Conservation (phyloP, 2,888 invertebrate genomes). For the Chydorus sphaericus region DNA sequence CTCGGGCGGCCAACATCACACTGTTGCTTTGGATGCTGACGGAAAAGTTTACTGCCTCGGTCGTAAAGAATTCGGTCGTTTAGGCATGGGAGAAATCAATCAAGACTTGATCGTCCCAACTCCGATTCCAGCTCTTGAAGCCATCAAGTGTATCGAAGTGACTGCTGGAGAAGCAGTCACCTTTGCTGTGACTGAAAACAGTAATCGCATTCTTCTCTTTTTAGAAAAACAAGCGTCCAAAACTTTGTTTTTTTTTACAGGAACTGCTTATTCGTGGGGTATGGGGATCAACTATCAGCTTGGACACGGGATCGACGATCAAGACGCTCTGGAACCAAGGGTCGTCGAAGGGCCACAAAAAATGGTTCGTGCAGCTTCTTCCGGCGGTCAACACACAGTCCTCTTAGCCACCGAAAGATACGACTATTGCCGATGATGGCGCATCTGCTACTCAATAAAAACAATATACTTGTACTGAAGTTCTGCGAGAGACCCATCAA, state of each 20-base stretch:
- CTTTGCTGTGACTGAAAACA: conserved; percentile 64
- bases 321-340: conserved; percentile 31
- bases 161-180: conserved; percentile 47
- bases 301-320: conserved; percentile 51
- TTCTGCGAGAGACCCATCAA: too few relatives aligned
- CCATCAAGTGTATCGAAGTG: conserved; percentile 48
- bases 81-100: conserved; percentile 61
- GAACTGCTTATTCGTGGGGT: conserved; percentile 73
- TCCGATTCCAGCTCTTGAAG: conserved; percentile 43
- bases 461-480: too few relatives aligned
- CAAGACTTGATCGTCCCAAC: conserved; percentile 49
- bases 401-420: conserved; percentile 37
- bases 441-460: too few relatives aligned
- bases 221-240: too few relatives aligned
- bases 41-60: conserved; percentile 66
- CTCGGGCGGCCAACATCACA: conserved; percentile 77
- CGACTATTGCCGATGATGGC: too few relatives aligned
- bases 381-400: conserved; percentile 77
- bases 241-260: conserved; percentile 35
- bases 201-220: too few relatives aligned
- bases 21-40: conserved; percentile 58
- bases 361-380: conserved; percentile 43
- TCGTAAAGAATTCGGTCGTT: conserved; percentile 76
- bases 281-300: conserved; percentile 81
- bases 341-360: conserved; percentile 48